Percentiles rank a stretch among this genome's conserved stretches.
Conservation (phyloP, 2,797 vertebrate species). For the Naso thynnoides region DNA sequence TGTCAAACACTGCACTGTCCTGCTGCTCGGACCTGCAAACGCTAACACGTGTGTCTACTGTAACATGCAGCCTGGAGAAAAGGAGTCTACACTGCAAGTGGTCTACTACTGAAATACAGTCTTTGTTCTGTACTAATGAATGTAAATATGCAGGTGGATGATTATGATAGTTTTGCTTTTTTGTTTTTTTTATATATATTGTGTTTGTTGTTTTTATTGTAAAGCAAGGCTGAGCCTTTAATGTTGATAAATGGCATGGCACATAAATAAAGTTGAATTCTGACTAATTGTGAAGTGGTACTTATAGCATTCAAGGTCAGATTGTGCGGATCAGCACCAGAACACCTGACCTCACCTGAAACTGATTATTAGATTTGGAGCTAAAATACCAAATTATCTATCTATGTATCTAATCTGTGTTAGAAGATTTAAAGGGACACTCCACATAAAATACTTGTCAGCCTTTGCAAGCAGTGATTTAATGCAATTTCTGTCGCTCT, state of each 20-base stretch:
- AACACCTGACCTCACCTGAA: too few relatives aligned
- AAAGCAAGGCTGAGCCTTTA: slow-evolving; percentile 84
- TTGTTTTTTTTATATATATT: slow-evolving; percentile 30
- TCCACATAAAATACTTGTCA: too few relatives aligned
- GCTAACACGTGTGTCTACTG: slow-evolving; percentile 45
- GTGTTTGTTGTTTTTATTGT: slow-evolving; percentile 59
- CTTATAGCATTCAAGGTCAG: not conserved
- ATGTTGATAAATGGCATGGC: slow-evolving; percentile 52
- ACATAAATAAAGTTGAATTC: slow-evolving; percentile 74
- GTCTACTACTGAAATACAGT: slow-evolving; percentile 73
- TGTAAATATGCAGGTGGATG: slow-evolving; percentile 64
- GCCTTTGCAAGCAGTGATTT: not conserved
- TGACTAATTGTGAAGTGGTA: slow-evolving; percentile 35
- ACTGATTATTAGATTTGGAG: not conserved
- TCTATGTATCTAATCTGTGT: too few relatives aligned
- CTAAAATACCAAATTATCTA: not conserved
- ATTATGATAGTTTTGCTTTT: slow-evolving; percentile 29
- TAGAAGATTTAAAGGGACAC: too few relatives aligned
- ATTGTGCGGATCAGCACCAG: not conserved
- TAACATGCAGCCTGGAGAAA: slow-evolving; percentile 50
- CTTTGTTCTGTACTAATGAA: slow-evolving; percentile 43
- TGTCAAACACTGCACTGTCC: slow-evolving; percentile 67
- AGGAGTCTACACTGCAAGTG: slow-evolving; percentile 50
- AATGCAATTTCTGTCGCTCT: not conserved
- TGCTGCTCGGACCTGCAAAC: slow-evolving; percentile 38